phyloP scores from a whole-genome alignment of 2,888 invertebrate genomes.

The Eupithecia dodoneata region DNA sequence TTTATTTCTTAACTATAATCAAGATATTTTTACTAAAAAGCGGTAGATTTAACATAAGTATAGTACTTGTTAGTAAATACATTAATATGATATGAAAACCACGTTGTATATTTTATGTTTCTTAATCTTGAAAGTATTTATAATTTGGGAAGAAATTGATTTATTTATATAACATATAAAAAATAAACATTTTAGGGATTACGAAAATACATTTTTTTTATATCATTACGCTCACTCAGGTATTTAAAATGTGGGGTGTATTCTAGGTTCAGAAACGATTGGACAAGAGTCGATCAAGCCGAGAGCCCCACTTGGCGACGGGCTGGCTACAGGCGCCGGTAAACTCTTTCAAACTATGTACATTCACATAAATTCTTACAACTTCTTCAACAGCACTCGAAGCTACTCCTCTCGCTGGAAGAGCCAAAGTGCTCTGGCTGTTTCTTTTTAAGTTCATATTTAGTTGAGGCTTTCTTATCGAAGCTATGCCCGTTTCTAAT shows the following conservation, averaged over 20 bases:
- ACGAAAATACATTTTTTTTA: too few relatives aligned
- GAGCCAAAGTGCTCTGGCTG: constrained; percentile 27
- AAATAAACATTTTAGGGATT: too few relatives aligned
- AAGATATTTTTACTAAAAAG: too few relatives aligned
- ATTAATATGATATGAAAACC: too few relatives aligned
- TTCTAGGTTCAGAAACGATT: neutral
- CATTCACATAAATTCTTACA: constrained; percentile 53
- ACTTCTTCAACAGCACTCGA: constrained; percentile 61
- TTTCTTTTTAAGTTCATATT: neutral
- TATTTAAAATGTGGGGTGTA: neutral
- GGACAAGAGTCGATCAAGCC: neutral
- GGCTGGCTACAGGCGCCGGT: constrained; percentile 22
- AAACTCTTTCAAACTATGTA: constrained; percentile 33
- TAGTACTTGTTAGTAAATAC: too few relatives aligned
- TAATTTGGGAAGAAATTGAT: too few relatives aligned
- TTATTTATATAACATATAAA: too few relatives aligned
- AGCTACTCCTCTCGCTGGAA: constrained; percentile 54
- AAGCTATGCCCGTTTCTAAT: neutral
- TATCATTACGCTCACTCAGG: too few relatives aligned
- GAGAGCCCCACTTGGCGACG: constrained; percentile 7
- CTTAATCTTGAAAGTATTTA: too few relatives aligned
- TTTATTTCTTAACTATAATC: too few relatives aligned
- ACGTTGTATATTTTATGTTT: too few relatives aligned
- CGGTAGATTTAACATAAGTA: too few relatives aligned
- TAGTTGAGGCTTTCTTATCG: neutral